These are phyloP conservation scores for Ochlodes sylvanus DNA, from an alignment of 2,888 invertebrate genomes.

Conservation along the genomic window DNA sequence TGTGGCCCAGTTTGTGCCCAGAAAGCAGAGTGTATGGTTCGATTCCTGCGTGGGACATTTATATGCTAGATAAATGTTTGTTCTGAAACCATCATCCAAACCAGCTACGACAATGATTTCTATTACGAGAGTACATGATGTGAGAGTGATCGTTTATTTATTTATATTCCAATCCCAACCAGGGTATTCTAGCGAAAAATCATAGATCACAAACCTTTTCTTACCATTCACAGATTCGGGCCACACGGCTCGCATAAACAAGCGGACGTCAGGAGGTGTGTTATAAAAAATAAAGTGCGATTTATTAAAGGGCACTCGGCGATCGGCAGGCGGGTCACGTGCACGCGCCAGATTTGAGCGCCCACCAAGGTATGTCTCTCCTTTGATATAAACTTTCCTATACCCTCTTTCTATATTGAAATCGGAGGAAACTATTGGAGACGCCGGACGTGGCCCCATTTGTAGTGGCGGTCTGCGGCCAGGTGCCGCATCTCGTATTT, in stretches of 20 bases:
- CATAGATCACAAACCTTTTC: constrained; percentile 47
- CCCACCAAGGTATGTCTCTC: constrained; percentile 58
- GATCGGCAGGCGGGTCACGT: constrained; percentile 67
- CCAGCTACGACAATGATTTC: too few species aligned
- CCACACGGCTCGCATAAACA: constrained; percentile 75
- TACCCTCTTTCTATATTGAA: constrained; percentile 70
- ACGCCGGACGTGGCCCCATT: constrained; percentile 48
- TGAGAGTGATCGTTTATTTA: constrained; percentile 9
- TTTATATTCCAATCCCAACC: constrained; percentile 20
- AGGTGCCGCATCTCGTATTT: constrained; percentile 20
- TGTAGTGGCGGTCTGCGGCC: constrained; percentile 28
- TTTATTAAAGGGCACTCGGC: constrained; percentile 74
- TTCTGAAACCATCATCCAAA: too few species aligned
- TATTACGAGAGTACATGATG: not conserved
- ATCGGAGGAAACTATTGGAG: constrained; percentile 61
- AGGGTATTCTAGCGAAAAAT: constrained; percentile 35
- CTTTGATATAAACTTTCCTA: constrained; percentile 74
- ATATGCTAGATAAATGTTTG: too few species aligned
- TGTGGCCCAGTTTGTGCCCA: too few species aligned
- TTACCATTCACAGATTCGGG: constrained; percentile 64
- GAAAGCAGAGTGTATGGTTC: too few species aligned
- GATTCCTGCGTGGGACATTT: too few species aligned
- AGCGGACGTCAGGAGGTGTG: constrained; percentile 74
- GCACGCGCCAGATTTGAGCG: constrained; percentile 71
- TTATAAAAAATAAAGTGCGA: constrained; percentile 77